Base-by-base conservation (phyloP, 2,113 vertebrate genomes). In the Microcebus tavaratra region DNA sequence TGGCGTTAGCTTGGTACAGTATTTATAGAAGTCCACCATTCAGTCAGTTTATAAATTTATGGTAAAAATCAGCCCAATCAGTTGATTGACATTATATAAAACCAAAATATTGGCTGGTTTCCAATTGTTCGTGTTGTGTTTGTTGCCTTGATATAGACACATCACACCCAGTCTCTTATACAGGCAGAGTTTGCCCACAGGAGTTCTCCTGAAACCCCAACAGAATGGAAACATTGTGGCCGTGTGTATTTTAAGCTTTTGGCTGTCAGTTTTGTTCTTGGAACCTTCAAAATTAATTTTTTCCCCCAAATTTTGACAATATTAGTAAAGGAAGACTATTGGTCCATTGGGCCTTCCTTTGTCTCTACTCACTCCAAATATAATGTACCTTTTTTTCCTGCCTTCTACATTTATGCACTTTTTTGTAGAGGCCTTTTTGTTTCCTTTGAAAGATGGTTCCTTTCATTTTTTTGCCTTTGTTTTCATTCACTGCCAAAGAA, bases 391-490 rank as follows among this genome's bases (percentile, higher is more conserved):
- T 65, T 3, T 23, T 81, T 80, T 61, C 23, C 9, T 1, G 67
- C 63, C 92, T 92, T 97, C 87, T 68, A 29, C 88, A 93, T 96
- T 96, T 96, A 53, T 89, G 27, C 42, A 92, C 39, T 63, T 88
- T 79, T 97, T 95, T 96, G 68, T 96, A 76, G 67, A 92, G 45
- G 42, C 45, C 76, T 94, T 96, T 96, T 90, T 97, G 94, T 98
- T 97, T 61, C 79, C 21, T 36, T 94, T 97, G 39, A 95, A 90
- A 88, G 87, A 61, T 83, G 6, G 9, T 90, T 85, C 39, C 48
- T 89, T 97, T 42, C 90, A 81, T 97, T 97, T 97, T 97, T 50
- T 95, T 96, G 48, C 81, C 65, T 97, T 98, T 95, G 53, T 98
- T 97, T 97, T 96, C 93, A 61, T 98, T 98, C 63, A 55, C 7